Evolutionary conservation across 2,113 vertebrate species (phyloP).

Genomic region (Corythornis madagascariensis): DNA sequence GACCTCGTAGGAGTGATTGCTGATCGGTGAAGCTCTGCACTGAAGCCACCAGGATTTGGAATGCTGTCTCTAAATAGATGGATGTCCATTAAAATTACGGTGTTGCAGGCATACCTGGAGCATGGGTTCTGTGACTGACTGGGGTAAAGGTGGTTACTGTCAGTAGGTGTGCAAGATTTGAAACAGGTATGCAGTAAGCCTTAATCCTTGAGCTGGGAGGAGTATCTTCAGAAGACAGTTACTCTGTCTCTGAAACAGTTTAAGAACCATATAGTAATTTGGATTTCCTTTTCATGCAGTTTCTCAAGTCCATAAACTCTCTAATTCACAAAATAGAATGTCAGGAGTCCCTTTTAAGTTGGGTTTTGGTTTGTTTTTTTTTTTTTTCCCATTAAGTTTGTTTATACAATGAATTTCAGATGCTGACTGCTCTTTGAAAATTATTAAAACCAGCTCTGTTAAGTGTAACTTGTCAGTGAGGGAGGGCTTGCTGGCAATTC

Average conservation of each 20-base stretch:
- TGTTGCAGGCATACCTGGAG: background rate
- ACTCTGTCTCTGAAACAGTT: background rate
- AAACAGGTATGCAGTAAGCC: background rate
- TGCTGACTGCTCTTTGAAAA: background rate
- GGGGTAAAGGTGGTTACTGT: background rate
- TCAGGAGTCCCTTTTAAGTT: background rate
- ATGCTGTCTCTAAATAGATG: background rate
- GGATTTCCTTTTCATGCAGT: background rate
- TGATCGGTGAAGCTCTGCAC: background rate
- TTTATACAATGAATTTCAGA: conserved; percentile 2
- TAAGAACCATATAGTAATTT: background rate
- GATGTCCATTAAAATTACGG: background rate
- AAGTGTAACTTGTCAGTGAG: background rate
- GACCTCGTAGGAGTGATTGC: background rate
- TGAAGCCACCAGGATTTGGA: background rate
- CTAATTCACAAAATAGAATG: background rate
- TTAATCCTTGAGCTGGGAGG: background rate
- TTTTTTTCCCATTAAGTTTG: background rate
- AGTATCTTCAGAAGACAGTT: background rate
- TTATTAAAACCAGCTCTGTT: background rate
- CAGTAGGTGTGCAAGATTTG: background rate
- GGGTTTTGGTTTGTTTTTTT: no score
- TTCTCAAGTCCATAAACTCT: background rate
- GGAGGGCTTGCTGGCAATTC: background rate
- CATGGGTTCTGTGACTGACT: background rate